Base-by-base conservation (phyloP, 92 coral and sea anemone species). In the Palythoa grandiflora region DNA sequence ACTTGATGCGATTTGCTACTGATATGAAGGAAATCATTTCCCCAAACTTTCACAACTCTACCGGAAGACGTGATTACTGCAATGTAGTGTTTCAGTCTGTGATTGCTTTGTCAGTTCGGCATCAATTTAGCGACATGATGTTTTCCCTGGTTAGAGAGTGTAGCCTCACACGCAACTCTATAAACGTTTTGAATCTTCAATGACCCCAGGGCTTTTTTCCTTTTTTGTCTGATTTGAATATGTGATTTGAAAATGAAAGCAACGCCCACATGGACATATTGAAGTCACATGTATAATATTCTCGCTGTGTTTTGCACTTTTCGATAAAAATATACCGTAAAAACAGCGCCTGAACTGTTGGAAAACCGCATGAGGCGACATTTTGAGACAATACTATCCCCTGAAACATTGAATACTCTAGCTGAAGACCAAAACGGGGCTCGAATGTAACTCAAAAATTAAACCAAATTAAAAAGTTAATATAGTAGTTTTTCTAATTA, bases 261-360 rank as follows among this genome's bases (percentile, higher is more conserved):
- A 19, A 47, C 75, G 20, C 75, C 75, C 75, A 81, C 75, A 14
- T 15, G 20, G 75, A 44, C 36, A 65, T 66, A 20, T 53, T 36
- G 28, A 20, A 14, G 84, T 12, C 70, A 44, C 68, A 10, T 55
- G 16, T 16, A 38, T 38, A 78, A 59, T 78, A 21, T 17, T 13
- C 38, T 78, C 68, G 20, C 68, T 14, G 15, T 81, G 60, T 47
- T 36, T 17, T 48, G 19, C 3, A 63, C 48, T 40, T 75, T 39
- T 68, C 57, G 36, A 61, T 17, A 80, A 13, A 71, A 81, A 81
- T 60, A 38, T n/a, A 5, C 17, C 35, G 47, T 81, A 17, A 70
- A 40, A 40, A 47, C 73, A n/a, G 15, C 40, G 20, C 38, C 10
- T 7, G 28, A 11, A 6, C 2, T 16, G 14, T 66, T 39, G 12